These are phyloP conservation scores for Cephus pygmeus DNA, from an alignment of 2,888 invertebrate genomes.

Conservation along the genomic window DNA sequence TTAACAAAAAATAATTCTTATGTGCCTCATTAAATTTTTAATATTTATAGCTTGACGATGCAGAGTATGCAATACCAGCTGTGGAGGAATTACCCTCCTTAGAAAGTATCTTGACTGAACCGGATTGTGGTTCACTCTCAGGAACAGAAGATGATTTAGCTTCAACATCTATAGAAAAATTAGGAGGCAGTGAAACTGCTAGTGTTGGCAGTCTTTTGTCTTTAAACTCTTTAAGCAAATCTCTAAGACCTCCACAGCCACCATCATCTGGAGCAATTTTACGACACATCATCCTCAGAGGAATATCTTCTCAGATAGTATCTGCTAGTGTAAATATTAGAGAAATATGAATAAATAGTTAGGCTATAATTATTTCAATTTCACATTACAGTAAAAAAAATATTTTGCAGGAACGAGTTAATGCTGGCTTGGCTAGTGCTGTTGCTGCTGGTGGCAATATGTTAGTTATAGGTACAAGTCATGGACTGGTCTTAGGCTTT, in stretches of 20 bases:
- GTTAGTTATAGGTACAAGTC: constrained; percentile 93
- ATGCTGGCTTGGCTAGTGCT: constrained; percentile 89
- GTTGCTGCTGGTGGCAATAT: constrained; percentile 80
- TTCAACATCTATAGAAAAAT: constrained; percentile 46
- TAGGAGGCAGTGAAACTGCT: constrained; percentile 67
- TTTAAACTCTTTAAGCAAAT: constrained; percentile 59
- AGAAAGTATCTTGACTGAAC: constrained; percentile 84
- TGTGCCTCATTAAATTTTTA: constrained; percentile 8
- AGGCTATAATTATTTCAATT: constrained; percentile 12
- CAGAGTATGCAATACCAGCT: constrained; percentile 84
- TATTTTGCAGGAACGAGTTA: constrained; percentile 80
- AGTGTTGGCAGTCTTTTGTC: constrained; percentile 69
- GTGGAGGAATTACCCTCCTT: constrained; percentile 80
- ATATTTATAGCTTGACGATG: constrained; percentile 78
- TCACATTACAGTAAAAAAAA: constrained; percentile 9
- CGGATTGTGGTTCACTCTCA: constrained; percentile 74
- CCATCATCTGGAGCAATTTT: constrained; percentile 74
- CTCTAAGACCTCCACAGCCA: constrained; percentile 58
- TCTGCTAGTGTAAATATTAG: constrained; percentile 80
- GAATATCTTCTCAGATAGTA: constrained; percentile 87
- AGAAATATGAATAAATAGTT: constrained; percentile 13
- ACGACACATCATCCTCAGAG: constrained; percentile 84
- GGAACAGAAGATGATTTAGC: constrained; percentile 66
- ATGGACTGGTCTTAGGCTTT: constrained; percentile 90
- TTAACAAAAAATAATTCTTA: not conserved